Evolutionary conservation across 1,140 invertebrate genomes (phyloP), one percentile per base, ranked within the genome.

Genomic region (Pseudomyrmex concolor): DNA sequence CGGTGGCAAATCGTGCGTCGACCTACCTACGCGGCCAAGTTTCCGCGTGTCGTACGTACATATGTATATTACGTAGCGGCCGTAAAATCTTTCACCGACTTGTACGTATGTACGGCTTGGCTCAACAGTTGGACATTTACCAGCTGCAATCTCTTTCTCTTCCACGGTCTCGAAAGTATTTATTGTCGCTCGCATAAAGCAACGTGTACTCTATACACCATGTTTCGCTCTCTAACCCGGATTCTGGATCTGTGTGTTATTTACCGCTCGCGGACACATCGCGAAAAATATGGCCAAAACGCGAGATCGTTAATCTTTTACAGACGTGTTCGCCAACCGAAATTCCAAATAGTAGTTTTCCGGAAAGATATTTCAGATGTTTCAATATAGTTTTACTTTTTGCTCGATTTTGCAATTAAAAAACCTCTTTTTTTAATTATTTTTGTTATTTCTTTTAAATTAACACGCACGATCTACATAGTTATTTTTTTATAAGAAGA

Each of bases 51-150:
- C 60, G 22, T 64, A 25, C 48, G 25, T 71, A 71, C 50, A 51
- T 73, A 72, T 59, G n/a, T 15, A 60, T 73, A 48, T 73, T 73
- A 62, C 48, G 8, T 54, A 70, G 55, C 10, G 55, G 73, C 9
- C 48, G 54, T 85, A 80, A 86, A 86, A 60, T 86, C 84, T 86
- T 81, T 85, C 74, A 71, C 83, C 74, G 48, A 80, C 34, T 84
- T 64, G 54, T n/a, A 43, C 55, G 25, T 73, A 43, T 62, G 22
- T 73, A 50, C 62, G 64, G 17, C 43, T 13, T 34, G 54, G 63
- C 74, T 62, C 71, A 45, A 59, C 62, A 54, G 78, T 43, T 34
- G 77, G 62, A 84, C 77, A 54, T 25, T 70, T 60, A 64, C 82
- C 60, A 67, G 66, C 60, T 63, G 84, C 80, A 62, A 74, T 83